Conservation (phyloP, 2,113 vertebrate species). For the Sinosuthora webbiana region DNA sequence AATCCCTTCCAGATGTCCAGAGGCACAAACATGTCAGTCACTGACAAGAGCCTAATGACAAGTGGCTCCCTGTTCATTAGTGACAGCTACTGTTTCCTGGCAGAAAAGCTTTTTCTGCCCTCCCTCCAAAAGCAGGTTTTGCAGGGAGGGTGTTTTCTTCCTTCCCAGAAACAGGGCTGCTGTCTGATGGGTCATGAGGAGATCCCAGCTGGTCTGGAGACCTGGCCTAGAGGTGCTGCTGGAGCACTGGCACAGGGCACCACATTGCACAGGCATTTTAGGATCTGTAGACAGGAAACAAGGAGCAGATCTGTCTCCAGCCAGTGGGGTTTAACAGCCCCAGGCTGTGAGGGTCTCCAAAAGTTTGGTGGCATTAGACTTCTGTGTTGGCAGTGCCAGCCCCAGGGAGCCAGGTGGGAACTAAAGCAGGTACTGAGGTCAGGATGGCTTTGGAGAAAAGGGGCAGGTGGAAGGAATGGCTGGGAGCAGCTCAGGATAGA, state of each 20-base stretch:
- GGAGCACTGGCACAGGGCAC: background rate
- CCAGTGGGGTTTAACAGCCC: background rate
- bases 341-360: background rate
- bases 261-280: fast-evolving
- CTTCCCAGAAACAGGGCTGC: background rate
- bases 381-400: background rate
- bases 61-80: conserved; percentile 53
- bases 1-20: conserved; percentile 78
- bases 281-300: background rate
- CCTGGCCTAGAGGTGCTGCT: background rate
- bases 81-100: conserved; percentile 56
- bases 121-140: background rate
- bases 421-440: fast-evolving
- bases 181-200: fast-evolving
- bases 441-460: background rate
- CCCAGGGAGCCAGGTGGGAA: background rate
- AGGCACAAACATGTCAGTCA: conserved; percentile 50
- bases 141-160: background rate
- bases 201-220: fast-evolving
- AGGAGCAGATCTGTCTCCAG: background rate
- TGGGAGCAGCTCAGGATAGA: background rate
- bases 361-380: background rate
- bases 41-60: conserved; percentile 53
- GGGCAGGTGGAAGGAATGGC: background rate
- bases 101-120: background rate